Evolutionary conservation across 2,113 vertebrate species (phyloP).

Genomic region (Thunnus thynnus): DNA sequence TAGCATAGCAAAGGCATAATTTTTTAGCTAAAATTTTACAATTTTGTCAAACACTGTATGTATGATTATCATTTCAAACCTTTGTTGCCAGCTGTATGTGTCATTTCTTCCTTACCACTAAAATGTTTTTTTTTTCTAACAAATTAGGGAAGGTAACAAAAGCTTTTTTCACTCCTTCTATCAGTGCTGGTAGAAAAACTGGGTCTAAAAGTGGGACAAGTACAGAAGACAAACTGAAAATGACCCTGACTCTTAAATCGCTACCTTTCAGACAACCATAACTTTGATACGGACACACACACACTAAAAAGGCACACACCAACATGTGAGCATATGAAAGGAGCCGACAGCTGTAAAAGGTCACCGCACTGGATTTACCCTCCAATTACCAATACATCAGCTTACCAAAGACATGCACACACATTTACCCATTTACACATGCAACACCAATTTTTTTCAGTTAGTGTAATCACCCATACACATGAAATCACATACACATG

Average conservation of each 20-base stretch:
- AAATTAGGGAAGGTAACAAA: too few species aligned
- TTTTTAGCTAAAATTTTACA: too few species aligned
- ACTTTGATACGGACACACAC: too few species aligned
- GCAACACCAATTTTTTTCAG: not conserved
- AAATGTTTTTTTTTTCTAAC: not conserved
- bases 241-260: not conserved
- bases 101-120: not conserved
- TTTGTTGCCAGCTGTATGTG: too few species aligned
- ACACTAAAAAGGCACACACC: slow-evolving; percentile 1
- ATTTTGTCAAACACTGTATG: too few species aligned
- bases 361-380: slow-evolving; percentile 52
- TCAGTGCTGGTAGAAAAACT: not conserved
- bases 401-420: slow-evolving; percentile 8
- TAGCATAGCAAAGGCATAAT: not conserved
- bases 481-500: not conserved
- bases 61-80: too few species aligned
- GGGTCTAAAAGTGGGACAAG: not conserved
- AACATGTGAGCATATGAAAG: slow-evolving; percentile 29
- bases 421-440: slow-evolving; percentile 12
- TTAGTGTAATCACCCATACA: not conserved
- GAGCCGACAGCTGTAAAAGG: slow-evolving; percentile 67
- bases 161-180: not conserved
- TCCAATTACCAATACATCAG: slow-evolving; percentile 41
- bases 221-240: not conserved
- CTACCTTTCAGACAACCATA: not conserved